A percentile compares a stretch with the other conserved stretches of the same genome.
Evolutionary conservation across 2,888 invertebrate species (phyloP).

Genomic region (Xanthia togata): DNA sequence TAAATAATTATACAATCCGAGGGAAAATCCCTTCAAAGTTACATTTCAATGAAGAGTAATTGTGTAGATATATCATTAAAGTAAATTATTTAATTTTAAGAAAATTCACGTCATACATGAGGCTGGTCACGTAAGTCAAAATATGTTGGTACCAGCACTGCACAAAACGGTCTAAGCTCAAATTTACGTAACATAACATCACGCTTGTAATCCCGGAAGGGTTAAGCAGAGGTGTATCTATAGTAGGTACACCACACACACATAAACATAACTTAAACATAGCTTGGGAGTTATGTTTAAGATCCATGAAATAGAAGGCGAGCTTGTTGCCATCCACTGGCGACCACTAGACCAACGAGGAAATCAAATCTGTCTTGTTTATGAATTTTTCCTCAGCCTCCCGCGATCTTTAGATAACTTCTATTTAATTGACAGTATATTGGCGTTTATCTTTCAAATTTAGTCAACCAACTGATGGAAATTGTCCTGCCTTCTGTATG

Average conservation of each 20-base stretch:
- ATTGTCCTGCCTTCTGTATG: slow-evolving; percentile 2
- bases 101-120: slow-evolving; percentile 19
- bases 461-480: neutral
- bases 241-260: no score
- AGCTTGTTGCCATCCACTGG: neutral
- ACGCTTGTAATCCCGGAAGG: neutral
- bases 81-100: neutral
- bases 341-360: neutral
- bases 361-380: neutral
- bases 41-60: slow-evolving; percentile 36
- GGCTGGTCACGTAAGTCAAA: neutral
- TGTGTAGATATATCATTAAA: neutral
- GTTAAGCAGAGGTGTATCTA: neutral
- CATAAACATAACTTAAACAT: no score
- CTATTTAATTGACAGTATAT: slow-evolving; percentile 49
- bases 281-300: no score
- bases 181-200: neutral
- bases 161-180: neutral
- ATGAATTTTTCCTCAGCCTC: neutral
- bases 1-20: slow-evolving; percentile 28
- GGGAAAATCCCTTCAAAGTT: slow-evolving; percentile 6
- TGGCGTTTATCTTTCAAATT: neutral
- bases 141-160: neutral
- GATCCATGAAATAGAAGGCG: neutral
- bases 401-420: neutral